Base-by-base conservation (phyloP, 2,797 vertebrate genomes). In the Eulemur coronatus region DNA sequence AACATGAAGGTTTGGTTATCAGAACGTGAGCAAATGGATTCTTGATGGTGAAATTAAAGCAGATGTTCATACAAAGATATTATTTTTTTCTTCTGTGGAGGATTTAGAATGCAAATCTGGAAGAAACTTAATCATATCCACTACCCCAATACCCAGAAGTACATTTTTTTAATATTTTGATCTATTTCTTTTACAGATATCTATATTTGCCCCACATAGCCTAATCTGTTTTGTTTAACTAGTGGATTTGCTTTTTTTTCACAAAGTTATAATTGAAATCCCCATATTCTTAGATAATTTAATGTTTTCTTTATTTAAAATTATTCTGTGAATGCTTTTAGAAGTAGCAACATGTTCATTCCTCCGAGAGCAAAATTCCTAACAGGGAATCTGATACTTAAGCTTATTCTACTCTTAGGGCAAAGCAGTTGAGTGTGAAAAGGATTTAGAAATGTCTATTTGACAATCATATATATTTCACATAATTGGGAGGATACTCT, bases 221-320 rank as follows among this genome's bases (percentile, higher is more conserved):
- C 46, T 95, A 50, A 70, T 82, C 55, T 89, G 28, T 43, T 96
- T 82, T 75, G 65, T 91, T 85, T 94, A 94, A 86, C 13, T 11
- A 55, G n/a, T 41, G 5, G 63, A 17, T 30, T 67, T 85, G 10
- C 18, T 41, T 67, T 26, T 4, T 57, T 79, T 72, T 41, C 12
- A 67, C 2, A 67, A 46, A 55, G 57, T 33, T 69, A 35, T 59
- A 41, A 55, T 69, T 30, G 52, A 91, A 94, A 61, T 33, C 9
- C 22, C 41, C 15, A 46, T 57, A 52, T 82, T 86, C 63, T 75
- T 87, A 26, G 1, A 59, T 63, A 95, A 88, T 63, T 18, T 52
- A 46, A 17, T 81, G 80, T 59, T 96, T 89, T 73, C 75, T 48
- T 61, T 91, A 81, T 78, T 92, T 96, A 87, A 65, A 17, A 79